A percentile compares a stretch with the other conserved stretches of the same genome.
These are phyloP conservation scores for Clusia tigrina DNA, from an alignment of 2,888 invertebrate species.

Conservation along the genomic window DNA sequence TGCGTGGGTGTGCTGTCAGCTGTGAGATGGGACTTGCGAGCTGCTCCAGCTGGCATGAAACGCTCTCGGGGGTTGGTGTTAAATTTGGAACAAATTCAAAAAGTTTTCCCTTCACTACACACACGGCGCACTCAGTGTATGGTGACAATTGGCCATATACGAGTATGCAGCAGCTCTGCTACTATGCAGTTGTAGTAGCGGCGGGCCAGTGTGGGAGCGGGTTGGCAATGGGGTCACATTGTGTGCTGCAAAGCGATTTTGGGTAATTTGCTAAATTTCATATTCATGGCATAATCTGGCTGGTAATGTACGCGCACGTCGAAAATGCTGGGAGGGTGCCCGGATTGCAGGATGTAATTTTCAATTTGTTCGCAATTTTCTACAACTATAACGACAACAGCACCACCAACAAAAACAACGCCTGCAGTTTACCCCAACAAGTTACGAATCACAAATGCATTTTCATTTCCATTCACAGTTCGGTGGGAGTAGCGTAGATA, in stretches of 20 bases:
- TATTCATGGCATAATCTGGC: conserved; percentile 7
- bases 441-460: conserved; percentile 5
- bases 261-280: conserved; percentile 6
- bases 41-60: too few species aligned
- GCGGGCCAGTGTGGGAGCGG: too few species aligned
- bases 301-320: background rate
- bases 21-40: too few species aligned
- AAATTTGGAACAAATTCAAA: conserved; percentile 4
- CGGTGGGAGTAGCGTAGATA: background rate
- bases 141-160: background rate
- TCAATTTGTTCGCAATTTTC: conserved; percentile 34
- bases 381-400: conserved; percentile 16
- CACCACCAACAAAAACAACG: background rate
- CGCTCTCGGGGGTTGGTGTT: too few species aligned
- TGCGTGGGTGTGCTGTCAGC: too few species aligned
- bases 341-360: conserved; percentile 29
- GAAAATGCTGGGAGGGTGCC: background rate
- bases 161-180: too few species aligned
- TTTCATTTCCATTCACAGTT: background rate
- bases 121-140: background rate
- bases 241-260: background rate
- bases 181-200: too few species aligned
- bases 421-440: background rate
- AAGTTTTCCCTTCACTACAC: conserved; percentile 7
- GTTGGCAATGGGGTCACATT: background rate